Evolutionary conservation across 2,797 vertebrate genomes (phyloP), one percentile per base, ranked within the genome.

Genomic region (Hypotaenidia philippensis): DNA sequence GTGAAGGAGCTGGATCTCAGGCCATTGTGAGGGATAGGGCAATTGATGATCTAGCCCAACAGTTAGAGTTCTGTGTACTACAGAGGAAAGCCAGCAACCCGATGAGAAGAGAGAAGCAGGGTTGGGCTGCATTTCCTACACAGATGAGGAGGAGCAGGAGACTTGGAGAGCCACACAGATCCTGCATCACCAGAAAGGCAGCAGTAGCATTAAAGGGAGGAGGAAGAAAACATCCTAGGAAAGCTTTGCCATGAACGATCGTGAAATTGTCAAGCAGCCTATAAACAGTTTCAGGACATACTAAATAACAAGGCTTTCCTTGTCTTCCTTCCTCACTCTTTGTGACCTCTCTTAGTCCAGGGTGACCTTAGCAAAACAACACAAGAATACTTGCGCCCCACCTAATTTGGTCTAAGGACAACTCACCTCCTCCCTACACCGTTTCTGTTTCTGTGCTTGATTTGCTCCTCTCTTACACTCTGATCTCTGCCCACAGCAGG

Each of bases 181-280:
- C 57, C 41, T 3, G 0, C 63, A 88, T 52, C 29, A 72, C 52
- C 83, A 87, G 52, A 86, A 91, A 93, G 26, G 40, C 52, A 91
- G 66, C 63, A 82, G 26, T 69, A 89, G 26, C 57, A 70, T 57
- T 90, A 72, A 88, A 79, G 9, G 7, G 34, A 94, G 31, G 56
- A 92, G 13, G n/a, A 77, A 55, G 61, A 59, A 92, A 94, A 93
- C 18, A 83, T n/a, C 26, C 63, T 77, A 80, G 38, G 47, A 84
- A 77, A 85, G n/a, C 9, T 91, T 70, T 84, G 59, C 71, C 13
- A 29, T 87, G 63, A 82, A 82, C 14, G 61, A 68, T 64, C 63
- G 79, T 29, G 14, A 88, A 83, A 66, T 83, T 16, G 32, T 71
- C 77, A 91, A 77, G 26, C 23, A 93, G 52, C 14, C 11, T 79